Evolutionary conservation across 2,797 vertebrate genomes (phyloP).

Genomic region (Siniperca obscura): DNA sequence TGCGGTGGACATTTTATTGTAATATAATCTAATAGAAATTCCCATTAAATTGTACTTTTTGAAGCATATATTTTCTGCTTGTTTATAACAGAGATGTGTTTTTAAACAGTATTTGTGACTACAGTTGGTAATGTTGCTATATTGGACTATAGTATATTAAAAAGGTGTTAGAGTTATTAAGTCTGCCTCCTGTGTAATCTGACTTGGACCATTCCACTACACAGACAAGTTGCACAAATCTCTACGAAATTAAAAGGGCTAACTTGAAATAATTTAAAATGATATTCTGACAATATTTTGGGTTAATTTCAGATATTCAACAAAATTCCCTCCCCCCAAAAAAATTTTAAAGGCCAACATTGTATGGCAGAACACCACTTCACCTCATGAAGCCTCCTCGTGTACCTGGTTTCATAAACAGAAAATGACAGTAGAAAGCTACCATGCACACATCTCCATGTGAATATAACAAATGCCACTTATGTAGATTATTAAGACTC

Average conservation of each 20-base stretch:
- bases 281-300: neutral
- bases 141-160: conserved; percentile 1
- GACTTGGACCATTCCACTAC: neutral
- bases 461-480: no score
- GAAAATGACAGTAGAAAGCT: neutral
- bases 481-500: no score
- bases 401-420: conserved; percentile 18
- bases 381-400: neutral
- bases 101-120: neutral
- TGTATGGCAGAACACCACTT: neutral
- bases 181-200: neutral
- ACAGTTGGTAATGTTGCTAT: conserved; percentile 13
- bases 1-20: neutral
- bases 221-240: conserved; percentile 1
- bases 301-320: neutral
- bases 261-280: neutral
- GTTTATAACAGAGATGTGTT: neutral
- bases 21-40: neutral
- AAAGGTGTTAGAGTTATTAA: neutral
- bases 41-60: neutral
- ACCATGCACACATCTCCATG: conserved; percentile 4
- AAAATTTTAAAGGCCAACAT: neutral
- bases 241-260: neutral
- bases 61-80: no score
- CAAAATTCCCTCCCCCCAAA: neutral